Evolutionary conservation across 2,888 invertebrate genomes (phyloP).

Genomic region (Drosophila infuscata): DNA sequence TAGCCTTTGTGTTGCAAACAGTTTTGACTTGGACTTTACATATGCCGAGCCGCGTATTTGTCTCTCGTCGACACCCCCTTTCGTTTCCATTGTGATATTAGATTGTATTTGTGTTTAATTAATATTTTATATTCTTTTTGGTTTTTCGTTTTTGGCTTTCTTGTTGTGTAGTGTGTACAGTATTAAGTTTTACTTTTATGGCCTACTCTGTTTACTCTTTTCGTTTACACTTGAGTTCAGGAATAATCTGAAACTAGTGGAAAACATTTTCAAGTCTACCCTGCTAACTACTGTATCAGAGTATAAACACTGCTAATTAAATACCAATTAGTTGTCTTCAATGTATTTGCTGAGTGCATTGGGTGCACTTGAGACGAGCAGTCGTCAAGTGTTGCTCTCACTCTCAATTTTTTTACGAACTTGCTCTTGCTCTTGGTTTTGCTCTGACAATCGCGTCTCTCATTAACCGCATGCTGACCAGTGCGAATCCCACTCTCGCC

Average conservation of each 20-base stretch:
- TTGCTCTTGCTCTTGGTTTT: background rate
- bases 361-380: background rate
- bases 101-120: background rate
- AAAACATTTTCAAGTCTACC: background rate
- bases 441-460: background rate
- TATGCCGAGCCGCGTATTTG: background rate
- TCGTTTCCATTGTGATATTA: background rate
- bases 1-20: background rate
- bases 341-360: background rate
- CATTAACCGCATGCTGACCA: background rate
- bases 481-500: background rate
- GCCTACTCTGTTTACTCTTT: background rate
- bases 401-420: background rate
- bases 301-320: background rate
- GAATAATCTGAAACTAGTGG: background rate
- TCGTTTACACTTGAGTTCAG: background rate
- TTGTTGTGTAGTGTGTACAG: background rate
- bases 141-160: background rate
- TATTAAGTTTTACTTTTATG: background rate
- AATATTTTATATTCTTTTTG: background rate
- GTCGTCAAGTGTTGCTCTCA: background rate
- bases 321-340: background rate
- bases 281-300: background rate
- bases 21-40: constrained; percentile 3
- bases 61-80: fast-evolving